phyloP scores from a whole-genome alignment of 1,140 invertebrate genomes.

The Drosophila chauvacae region DNA sequence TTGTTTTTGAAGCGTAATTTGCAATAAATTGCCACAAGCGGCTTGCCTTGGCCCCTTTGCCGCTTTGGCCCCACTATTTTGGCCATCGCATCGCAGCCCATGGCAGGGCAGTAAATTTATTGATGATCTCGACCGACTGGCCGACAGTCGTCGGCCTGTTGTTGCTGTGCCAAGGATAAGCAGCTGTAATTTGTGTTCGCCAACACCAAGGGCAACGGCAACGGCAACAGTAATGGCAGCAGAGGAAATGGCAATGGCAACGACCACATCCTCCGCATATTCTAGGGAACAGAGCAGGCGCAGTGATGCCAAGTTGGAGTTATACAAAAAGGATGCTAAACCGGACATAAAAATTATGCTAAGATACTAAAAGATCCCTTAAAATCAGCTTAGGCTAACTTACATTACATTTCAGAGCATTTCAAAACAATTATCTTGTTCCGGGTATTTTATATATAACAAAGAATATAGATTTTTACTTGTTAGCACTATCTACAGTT shows the following conservation, averaged over 20 bases:
- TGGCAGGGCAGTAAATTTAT: slow-evolving; percentile 70
- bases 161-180: slow-evolving; percentile 77
- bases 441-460: no score
- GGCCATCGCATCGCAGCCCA: slow-evolving; percentile 50
- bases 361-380: not conserved
- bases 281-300: slow-evolving; percentile 9
- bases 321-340: not conserved
- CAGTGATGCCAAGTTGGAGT: slow-evolving; percentile 30
- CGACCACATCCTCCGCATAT: slow-evolving; percentile 17
- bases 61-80: slow-evolving; percentile 54
- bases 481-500: not conserved
- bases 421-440: no score
- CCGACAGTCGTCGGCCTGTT: slow-evolving; percentile 44
- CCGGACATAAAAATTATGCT: not conserved
- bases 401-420: not conserved
- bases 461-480: not conserved
- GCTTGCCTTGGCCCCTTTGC: slow-evolving; percentile 36
- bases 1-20: slow-evolving; percentile 81
- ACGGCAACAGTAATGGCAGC: slow-evolving; percentile 6
- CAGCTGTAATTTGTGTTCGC: slow-evolving; percentile 79
- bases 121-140: slow-evolving; percentile 73
- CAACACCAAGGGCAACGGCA: slow-evolving; percentile 71
- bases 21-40: slow-evolving; percentile 77
- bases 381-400: no score
- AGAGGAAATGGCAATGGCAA: slow-evolving; percentile 16